These are phyloP conservation scores for Hucho hucho DNA, from an alignment of 2,113 vertebrate species.

Conservation along the genomic window DNA sequence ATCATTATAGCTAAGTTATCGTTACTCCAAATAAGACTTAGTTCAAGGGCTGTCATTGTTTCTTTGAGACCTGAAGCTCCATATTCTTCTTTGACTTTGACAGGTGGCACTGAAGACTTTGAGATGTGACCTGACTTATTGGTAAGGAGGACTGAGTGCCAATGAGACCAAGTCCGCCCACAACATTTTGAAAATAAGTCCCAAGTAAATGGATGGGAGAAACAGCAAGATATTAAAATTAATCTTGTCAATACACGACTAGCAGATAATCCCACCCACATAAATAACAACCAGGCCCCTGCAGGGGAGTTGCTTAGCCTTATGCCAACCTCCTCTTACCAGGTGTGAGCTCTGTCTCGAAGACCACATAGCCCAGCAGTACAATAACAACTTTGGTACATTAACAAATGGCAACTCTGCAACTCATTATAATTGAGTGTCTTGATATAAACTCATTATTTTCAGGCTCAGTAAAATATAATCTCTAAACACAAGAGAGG, in stretches of 20 bases:
- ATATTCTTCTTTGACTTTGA: conserved; percentile 5
- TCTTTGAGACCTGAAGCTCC: conserved; percentile 12
- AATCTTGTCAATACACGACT: neutral
- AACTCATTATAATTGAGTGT: too few relatives aligned
- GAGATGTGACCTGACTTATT: neutral
- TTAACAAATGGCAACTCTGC: neutral
- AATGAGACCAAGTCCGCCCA: neutral
- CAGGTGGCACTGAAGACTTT: conserved; percentile 13
- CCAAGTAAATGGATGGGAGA: too few relatives aligned
- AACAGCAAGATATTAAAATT: too few relatives aligned
- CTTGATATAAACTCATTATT: too few relatives aligned
- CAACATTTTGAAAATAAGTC: neutral
- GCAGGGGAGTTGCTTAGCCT: neutral
- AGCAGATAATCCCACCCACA: neutral
- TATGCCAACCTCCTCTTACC: neutral
- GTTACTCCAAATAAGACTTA: neutral
- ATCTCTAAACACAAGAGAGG: neutral
- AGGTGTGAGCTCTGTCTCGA: neutral
- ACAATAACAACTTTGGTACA: neutral
- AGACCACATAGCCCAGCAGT: neutral
- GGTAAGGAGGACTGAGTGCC: neutral
- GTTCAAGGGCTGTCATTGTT: neutral
- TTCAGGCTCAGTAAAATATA: neutral
- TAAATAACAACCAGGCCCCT: neutral
- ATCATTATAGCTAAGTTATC: too few relatives aligned